Evolutionary conservation across 2,113 vertebrate genomes (phyloP), one percentile per base, ranked within the genome.

Genomic region (Scomber japonicus): DNA sequence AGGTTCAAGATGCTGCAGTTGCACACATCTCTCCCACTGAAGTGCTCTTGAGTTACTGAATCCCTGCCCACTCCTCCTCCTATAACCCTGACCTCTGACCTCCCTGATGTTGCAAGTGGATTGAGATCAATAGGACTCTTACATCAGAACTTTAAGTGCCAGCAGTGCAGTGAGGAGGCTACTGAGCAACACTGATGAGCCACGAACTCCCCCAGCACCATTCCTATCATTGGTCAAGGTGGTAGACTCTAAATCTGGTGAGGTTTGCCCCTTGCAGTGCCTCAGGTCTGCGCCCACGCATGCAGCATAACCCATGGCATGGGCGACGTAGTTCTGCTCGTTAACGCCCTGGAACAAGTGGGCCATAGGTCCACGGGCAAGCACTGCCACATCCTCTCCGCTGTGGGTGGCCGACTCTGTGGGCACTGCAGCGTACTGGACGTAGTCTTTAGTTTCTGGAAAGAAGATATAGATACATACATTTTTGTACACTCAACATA

Each of bases 311-410:
- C 78, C 94, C 94, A 96, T 91, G 61, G 91, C 94, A 4, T 95
- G 92, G n/a, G 94, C 91, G 0, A 96, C 78, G 87, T 94, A 95
- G 80, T 82, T 95, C 85, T 96, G 95, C 78, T 96, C 95, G 0
- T 94, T 86, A 62, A 95, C 87, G 0, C 95, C 95, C 61, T 94
- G 92, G 59, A 95, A 93, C 35, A 96, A 90, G 74, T 95, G 95
- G 5, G 93, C 88, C 95, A 95, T 95, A 64, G 95, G 94, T 16
- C 95, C 94, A 0, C 90, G 88, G 27, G 94, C 93, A 0, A 95
- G 81, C 53, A 95, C 89, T 0, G 83, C 91, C 72, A 95, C 94
- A 2, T 95, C 95, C 78, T 96, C 95, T 1, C 95, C 95, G 0
- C 95, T 94, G 55, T 96, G 95, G 3, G 94, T 94, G 85, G 94